These are phyloP conservation scores for Stenoptilia bipunctidactyla DNA, from an alignment of 2,888 invertebrate species.

Conservation along the genomic window DNA sequence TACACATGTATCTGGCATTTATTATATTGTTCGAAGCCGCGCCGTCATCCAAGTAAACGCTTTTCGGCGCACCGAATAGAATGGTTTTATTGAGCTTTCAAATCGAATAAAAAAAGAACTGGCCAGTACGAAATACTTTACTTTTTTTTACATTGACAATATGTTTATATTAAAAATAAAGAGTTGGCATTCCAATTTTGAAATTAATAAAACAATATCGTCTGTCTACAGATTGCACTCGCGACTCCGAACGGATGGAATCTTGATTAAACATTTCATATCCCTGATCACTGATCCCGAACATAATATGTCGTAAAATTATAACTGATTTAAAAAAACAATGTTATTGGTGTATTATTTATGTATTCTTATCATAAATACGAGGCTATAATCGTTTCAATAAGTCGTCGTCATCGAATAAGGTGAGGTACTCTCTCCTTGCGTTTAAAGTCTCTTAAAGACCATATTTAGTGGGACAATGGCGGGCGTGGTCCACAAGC, in stretches of 20 bases:
- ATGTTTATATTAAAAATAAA: too few species aligned
- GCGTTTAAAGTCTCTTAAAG: constrained; percentile 24
- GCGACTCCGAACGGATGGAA: neutral
- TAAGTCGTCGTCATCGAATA: neutral
- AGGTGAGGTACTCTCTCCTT: neutral
- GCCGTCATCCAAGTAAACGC: neutral
- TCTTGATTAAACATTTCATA: neutral
- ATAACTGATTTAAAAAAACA: neutral
- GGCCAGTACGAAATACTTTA: too few species aligned
- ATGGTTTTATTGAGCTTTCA: neutral
- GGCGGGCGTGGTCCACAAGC: constrained; percentile 56
- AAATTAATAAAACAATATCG: too few species aligned
- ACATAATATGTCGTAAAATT: constrained; percentile 1
- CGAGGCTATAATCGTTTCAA: neutral
- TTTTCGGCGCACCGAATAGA: neutral
- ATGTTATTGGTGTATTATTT: neutral
- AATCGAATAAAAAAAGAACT: too few species aligned
- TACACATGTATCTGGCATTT: constrained; percentile 19
- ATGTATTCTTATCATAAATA: neutral
- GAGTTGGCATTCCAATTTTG: too few species aligned
- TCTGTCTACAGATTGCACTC: too few species aligned
- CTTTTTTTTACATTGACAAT: too few species aligned
- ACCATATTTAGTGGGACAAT: constrained; percentile 52
- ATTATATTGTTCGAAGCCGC: neutral
- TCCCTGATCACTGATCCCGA: neutral